A percentile compares a stretch with the other conserved stretches of the same genome.
phyloP scores from a whole-genome alignment of 1,140 invertebrate genomes.

The Drosophila navojoa region DNA sequence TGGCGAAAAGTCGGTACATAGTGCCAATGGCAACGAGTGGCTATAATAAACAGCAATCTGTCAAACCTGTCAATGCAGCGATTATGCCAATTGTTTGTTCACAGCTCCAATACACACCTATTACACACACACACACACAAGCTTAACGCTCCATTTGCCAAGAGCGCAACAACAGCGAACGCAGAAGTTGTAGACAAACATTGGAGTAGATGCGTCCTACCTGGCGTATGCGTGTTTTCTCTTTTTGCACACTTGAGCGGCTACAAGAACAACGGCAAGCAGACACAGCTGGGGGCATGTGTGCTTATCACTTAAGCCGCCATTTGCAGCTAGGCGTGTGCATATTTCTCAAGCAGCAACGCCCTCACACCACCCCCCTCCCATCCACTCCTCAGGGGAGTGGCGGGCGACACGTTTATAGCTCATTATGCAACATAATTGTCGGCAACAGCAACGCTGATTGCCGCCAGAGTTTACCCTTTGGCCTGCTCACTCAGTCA shows the following conservation, averaged over 20 bases:
- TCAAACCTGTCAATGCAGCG: slow-evolving; percentile 62
- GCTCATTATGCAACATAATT: slow-evolving; percentile 76
- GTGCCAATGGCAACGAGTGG: slow-evolving; percentile 6
- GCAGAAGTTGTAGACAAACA: background rate
- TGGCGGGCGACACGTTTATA: slow-evolving; percentile 51
- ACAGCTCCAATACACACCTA: background rate
- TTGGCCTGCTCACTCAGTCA: slow-evolving; percentile 9
- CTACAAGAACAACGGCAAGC: slow-evolving; percentile 3
- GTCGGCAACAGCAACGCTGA: slow-evolving; percentile 36
- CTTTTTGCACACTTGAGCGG: slow-evolving; percentile 41
- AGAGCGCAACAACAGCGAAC: slow-evolving; percentile 14
- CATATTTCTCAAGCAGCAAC: slow-evolving; percentile 33
- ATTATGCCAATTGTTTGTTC: slow-evolving; percentile 49
- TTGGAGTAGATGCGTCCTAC: slow-evolving; percentile 10
- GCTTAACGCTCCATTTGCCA: slow-evolving; percentile 60
- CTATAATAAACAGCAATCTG: slow-evolving; percentile 62
- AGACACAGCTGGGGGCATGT: slow-evolving; percentile 18
- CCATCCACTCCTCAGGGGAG: no score
- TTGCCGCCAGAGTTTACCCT: slow-evolving; percentile 19
- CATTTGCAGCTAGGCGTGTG: slow-evolving; percentile 37
- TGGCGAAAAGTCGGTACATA: slow-evolving; percentile 2
- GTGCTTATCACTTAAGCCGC: slow-evolving; percentile 22
- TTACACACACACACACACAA: slow-evolving; percentile 9
- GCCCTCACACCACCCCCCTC: no score
- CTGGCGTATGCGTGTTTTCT: slow-evolving; percentile 57